Base-by-base conservation (phyloP, 2,888 invertebrate species). In the Teleogryllus oceanicus region DNA sequence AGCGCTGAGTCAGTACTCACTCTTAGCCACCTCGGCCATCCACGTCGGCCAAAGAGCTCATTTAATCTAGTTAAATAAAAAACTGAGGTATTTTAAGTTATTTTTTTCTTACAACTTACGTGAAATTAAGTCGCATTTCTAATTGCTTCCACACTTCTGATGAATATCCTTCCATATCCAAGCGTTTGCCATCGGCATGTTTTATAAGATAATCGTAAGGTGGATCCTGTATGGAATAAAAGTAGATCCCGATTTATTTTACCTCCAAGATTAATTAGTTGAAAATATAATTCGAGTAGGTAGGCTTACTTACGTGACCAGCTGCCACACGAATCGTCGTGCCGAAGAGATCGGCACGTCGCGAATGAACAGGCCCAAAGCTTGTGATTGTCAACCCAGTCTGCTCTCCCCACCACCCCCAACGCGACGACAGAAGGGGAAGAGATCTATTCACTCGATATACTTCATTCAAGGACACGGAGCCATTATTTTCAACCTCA, bases 41-140 rank as follows among this genome's bases (percentile, higher is more conserved):
- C 21, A 21, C 21, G 21, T 21, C 21, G 21, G 1, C 21, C 1
- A 21, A 21, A 21, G 21, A 21, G 21, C 0, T 76, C 13, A 24
- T 76, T 76, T 76, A 21, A 76, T 76, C 13, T 76, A n/a, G 0
- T 11, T 76, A 37, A 37, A 37, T 37, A 37, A 37, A 37, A 24
- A 8, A 37, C 24, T 2, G 37, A 37, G 8, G 37, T 37, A 37
- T 8, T 37, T 37, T 1, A 5, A 37, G 2, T 37, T 37, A 37
- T 37, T 37, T 37, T 37, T 37, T 37, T 37, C 37, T 37, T 5
- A 37, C 37, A 37, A 80, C 80, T 78, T 74, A 80, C 80, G 80
- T 78, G 49, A 80, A 80, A n/a, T 80, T 80, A 50, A 80, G 21
- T 50, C 74, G 37, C 20, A 20, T 50, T 37, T 80, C 80, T 49